Conservation (phyloP, 1,140 invertebrate species). For the Sycophila sp. region DNA sequence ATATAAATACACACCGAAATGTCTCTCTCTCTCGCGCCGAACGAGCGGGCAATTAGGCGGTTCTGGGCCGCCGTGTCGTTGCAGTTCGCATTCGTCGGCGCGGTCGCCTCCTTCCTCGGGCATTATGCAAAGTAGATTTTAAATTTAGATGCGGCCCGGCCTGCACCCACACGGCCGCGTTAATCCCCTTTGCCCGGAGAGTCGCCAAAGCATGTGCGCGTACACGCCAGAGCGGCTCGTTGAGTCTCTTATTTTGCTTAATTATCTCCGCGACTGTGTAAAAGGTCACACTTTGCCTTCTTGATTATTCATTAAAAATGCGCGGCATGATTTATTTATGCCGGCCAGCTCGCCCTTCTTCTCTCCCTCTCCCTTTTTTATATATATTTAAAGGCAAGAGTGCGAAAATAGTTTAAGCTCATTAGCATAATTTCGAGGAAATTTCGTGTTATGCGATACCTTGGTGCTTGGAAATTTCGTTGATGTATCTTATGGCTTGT, state of each 20-base stretch:
- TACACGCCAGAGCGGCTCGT: background rate
- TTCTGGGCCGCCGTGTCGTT: no score
- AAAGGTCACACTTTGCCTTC: conserved; percentile 28
- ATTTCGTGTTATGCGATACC: no score
- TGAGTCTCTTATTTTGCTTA: conserved; percentile 24
- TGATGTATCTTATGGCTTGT: no score
- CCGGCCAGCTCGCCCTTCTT: no score
- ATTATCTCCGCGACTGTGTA: conserved; percentile 28
- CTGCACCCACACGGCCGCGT: conserved; percentile 41
- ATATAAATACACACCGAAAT: no score
- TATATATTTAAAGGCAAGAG: no score
- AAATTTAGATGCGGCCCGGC: conserved; percentile 63
- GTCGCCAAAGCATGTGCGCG: background rate
- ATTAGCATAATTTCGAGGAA: background rate
- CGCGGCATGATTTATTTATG: no score
- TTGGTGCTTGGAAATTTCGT: no score
- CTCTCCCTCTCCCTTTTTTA: no score
- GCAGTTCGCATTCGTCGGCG: no score
- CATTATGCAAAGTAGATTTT: conserved; percentile 67
- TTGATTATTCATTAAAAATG: conserved; percentile 32
- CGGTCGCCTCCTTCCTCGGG: conserved; percentile 28
- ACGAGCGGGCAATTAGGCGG: conserved; percentile 63
- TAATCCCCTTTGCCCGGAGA: conserved; percentile 24
- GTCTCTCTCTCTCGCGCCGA: no score
- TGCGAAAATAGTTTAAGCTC: background rate